Conservation (phyloP, 92 coral and sea anemone species). For the Blastomussa wellsi region DNA sequence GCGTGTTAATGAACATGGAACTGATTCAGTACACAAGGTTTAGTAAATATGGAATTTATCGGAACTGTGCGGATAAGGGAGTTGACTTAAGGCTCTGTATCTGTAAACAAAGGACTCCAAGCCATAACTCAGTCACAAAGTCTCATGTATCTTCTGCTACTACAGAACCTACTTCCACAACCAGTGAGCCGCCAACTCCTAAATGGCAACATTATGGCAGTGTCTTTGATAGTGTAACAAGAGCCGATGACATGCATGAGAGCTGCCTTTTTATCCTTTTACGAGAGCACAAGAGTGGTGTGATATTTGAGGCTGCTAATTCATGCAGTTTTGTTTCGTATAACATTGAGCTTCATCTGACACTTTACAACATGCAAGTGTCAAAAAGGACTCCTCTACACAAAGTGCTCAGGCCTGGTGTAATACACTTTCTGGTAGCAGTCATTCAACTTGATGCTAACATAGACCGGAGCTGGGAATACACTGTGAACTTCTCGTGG, state of each 20-base stretch:
- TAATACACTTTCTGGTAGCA: constrained; percentile 52
- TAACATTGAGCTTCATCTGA: constrained; percentile 48
- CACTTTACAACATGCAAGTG: constrained; percentile 59
- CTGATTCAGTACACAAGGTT: constrained; percentile 47
- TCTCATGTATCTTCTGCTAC: neutral
- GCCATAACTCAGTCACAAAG: neutral
- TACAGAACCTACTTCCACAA: neutral
- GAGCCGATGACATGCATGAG: constrained; percentile 62
- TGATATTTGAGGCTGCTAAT: constrained; percentile 66
- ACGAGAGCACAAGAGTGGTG: constrained; percentile 56
- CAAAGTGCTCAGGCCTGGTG: constrained; percentile 45
- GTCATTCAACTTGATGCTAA: constrained; percentile 52
- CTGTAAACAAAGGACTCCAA: constrained; percentile 37
- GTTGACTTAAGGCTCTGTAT: constrained; percentile 83
- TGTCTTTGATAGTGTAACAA: constrained; percentile 46
- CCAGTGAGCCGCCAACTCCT: constrained; percentile 15
- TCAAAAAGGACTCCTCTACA: constrained; percentile 47
- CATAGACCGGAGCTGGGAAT: constrained; percentile 60
- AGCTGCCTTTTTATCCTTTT: constrained; percentile 60
- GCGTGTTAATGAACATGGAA: constrained; percentile 50
- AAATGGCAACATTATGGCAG: constrained; percentile 38
- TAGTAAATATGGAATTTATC: constrained; percentile 41
- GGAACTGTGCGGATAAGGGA: constrained; percentile 61
- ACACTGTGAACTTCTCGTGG: constrained; percentile 54
- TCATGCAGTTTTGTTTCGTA: constrained; percentile 56